Base-by-base conservation (phyloP, 2,797 vertebrate genomes). In the Halcyon chelicuti region DNA sequence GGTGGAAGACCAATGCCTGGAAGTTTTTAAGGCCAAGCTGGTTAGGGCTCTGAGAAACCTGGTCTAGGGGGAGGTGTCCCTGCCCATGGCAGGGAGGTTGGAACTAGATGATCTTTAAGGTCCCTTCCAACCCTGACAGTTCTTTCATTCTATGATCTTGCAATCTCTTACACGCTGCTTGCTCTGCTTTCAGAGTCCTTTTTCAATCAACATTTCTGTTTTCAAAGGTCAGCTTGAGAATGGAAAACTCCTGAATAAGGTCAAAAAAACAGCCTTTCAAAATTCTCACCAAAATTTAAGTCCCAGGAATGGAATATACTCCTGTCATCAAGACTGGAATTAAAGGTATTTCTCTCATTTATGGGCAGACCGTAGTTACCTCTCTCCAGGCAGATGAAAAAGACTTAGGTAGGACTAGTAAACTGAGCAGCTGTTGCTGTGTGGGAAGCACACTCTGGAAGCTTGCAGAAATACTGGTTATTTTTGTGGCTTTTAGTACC, bases 121-220 rank as follows among this genome's bases (percentile, higher is more conserved):
- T 46, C 46, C 46, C 46, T 46, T 12, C 44, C 44, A 21, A 21
- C 20, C 10, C 44, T 46, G 46, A 46, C 46, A 22, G 17, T 46
- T 46, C 46, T 46, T 6, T 46, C 10, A 22, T 11, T 28, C 49
- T 51, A 15, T 26, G 25, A 12, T 54, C 10, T 25, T 49, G 14
- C 0, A 0, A 0, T 33, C 49, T 61, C 49, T 77, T 37, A 39
- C 3, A 46, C 0, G 0, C 29, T 37, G 18, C 31, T 60, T 79
- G 28, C 58, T 75, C 55, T 63, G 46, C 49, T 73, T 91, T 35
- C 8, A 25, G 25, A 60, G 52, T 68, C 15, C 42, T 88, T 82
- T 85, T 66, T 62, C 51, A 26, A 65, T 72, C 75, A 83, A 37
- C 35, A 13, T 62, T 83, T 76, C 49, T 66, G 10, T 66, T 88